phyloP scores from a whole-genome alignment of 1,140 invertebrate species.

The Papilio glaucus region DNA sequence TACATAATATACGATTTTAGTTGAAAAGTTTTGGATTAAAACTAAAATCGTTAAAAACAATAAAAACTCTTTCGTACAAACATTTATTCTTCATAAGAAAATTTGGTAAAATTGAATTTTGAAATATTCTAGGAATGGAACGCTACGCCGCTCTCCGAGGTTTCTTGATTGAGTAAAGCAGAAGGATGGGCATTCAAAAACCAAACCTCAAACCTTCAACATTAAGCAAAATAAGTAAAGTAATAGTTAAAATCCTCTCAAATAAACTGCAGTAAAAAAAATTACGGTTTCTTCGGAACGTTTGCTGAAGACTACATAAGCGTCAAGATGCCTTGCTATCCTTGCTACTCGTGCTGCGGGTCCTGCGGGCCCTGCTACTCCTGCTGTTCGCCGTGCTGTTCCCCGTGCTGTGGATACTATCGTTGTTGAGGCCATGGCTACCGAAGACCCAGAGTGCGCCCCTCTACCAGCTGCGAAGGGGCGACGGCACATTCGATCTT shows the following conservation, averaged over 20 bases:
- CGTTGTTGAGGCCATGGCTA: conserved; percentile 40
- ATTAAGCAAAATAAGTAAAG: conserved; percentile 40
- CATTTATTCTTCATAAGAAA: not conserved
- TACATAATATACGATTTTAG: no score
- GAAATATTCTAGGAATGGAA: conserved; percentile 17
- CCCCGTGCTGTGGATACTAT: conserved; percentile 46
- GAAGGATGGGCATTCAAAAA: conserved; percentile 38
- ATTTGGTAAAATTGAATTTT: conserved; percentile 23
- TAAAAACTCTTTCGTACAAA: conserved; percentile 2
- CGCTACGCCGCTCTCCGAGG: conserved; percentile 38
- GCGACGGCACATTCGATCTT: conserved; percentile 13
- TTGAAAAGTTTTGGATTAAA: not conserved
- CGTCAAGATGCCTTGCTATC: conserved; percentile 61
- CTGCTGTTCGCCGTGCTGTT: conserved; percentile 53
- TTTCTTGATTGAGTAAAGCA: conserved; percentile 35
- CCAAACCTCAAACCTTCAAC: conserved; percentile 49
- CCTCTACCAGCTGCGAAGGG: conserved; percentile 9
- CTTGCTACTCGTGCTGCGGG: conserved; percentile 50
- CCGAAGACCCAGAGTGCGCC: conserved; percentile 38
- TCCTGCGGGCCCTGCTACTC: conserved; percentile 54
- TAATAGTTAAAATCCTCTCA: conserved; percentile 33
- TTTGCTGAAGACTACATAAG: conserved; percentile 33
- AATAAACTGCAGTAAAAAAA: conserved; percentile 19
- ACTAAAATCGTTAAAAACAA: not conserved
- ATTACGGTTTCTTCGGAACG: conserved; percentile 35